Percentiles rank a stretch among this genome's conserved stretches.
phyloP scores from a whole-genome alignment of 2,888 invertebrate species.

The Epicampocera succincta region DNA sequence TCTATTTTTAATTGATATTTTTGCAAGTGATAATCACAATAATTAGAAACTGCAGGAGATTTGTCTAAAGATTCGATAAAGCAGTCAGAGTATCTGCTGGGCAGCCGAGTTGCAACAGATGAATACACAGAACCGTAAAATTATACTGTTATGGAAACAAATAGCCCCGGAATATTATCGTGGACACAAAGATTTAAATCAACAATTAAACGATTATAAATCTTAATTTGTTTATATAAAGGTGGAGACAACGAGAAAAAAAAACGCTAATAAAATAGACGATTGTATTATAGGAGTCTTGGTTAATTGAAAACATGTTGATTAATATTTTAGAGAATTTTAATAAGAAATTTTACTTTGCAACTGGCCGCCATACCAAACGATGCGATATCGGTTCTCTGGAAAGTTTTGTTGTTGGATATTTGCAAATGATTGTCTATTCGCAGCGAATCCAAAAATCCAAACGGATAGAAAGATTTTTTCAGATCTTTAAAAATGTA shows the following conservation, averaged over 20 bases:
- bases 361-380: too few relatives aligned
- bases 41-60: constrained; percentile 64
- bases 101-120: background rate
- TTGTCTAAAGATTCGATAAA: constrained; percentile 49
- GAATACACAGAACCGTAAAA: constrained; percentile 17
- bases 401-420: too few relatives aligned
- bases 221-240: constrained; percentile 5
- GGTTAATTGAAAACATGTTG: too few relatives aligned
- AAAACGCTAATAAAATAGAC: background rate
- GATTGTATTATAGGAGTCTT: too few relatives aligned
- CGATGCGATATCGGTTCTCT: too few relatives aligned
- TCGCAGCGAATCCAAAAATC: too few relatives aligned
- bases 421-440: too few relatives aligned
- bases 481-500: too few relatives aligned
- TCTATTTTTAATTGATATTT: constrained; percentile 65
- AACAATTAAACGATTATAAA: constrained; percentile 34
- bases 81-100: background rate
- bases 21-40: constrained; percentile 65
- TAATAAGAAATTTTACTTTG: too few relatives aligned
- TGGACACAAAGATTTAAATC: constrained; percentile 29
- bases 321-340: too few relatives aligned
- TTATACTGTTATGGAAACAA: constrained; percentile 57
- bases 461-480: too few relatives aligned
- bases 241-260: constrained; percentile 17
- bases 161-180: constrained; percentile 37